A percentile compares a stretch with the other conserved stretches of the same genome.
These are phyloP conservation scores for Pelmatolapia mariae DNA, from an alignment of 2,113 vertebrate genomes.

Conservation along the genomic window DNA sequence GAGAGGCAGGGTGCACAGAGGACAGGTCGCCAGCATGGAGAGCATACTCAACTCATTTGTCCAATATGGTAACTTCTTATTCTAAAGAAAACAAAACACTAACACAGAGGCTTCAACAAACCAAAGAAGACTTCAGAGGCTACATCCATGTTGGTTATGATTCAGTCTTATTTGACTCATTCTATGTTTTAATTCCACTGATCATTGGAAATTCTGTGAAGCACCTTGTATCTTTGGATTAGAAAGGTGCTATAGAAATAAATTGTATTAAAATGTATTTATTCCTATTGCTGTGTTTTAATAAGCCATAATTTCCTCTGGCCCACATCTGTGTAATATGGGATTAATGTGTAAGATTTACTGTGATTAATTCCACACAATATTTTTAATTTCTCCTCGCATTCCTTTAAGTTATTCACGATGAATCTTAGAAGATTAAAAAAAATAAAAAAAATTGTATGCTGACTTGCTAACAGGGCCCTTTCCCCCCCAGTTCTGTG, in stretches of 20 bases:
- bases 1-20: neutral
- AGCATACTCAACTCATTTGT: neutral
- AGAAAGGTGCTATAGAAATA: neutral
- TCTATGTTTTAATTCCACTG: neutral
- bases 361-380: neutral
- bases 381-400: neutral
- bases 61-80: neutral
- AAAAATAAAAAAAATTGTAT: neutral
- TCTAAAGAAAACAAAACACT: neutral
- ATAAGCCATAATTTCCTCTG: neutral
- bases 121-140: neutral
- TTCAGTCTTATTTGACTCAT: neutral
- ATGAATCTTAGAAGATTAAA: neutral
- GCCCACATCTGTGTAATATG: neutral
- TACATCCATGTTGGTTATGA: neutral
- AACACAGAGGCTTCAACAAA: neutral
- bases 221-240: neutral
- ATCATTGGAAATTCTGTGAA: neutral
- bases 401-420: neutral
- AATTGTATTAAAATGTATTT: neutral
- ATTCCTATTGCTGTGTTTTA: neutral
- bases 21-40: neutral
- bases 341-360: neutral
- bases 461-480: neutral
- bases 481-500: fast-evolving